Percentiles rank a stretch among this genome's conserved stretches.
Conservation (phyloP, 2,113 vertebrate genomes). For the Seriola quinqueradiata region DNA sequence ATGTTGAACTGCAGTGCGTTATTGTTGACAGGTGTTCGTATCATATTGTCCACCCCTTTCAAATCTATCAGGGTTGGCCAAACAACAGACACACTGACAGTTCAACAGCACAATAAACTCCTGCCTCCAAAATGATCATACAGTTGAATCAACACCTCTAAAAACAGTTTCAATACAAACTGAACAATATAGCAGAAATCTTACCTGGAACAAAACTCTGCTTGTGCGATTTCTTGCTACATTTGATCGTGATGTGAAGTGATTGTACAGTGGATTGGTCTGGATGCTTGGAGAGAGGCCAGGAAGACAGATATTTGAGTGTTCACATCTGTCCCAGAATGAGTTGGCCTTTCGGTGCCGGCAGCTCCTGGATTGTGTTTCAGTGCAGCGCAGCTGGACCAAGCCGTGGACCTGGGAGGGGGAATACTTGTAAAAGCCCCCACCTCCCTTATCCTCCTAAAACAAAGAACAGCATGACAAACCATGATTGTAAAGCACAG, state of each 20-base stretch:
- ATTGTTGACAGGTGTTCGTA: no score
- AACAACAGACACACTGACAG: no score
- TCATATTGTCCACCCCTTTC: no score
- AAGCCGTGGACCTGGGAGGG: constrained; percentile 11
- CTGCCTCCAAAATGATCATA: background rate
- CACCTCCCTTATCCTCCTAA: background rate
- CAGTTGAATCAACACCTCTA: no score
- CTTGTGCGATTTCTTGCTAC: background rate
- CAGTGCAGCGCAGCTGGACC: constrained; percentile 74
- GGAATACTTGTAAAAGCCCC: constrained; percentile 51
- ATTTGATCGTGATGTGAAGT: constrained; percentile 6
- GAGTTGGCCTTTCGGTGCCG: constrained; percentile 40
- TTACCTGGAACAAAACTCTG: background rate
- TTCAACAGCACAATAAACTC: background rate
- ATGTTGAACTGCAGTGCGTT: no score
- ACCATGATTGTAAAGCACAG: background rate
- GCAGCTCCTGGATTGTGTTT: constrained; percentile 65
- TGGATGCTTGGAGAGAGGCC: constrained; percentile 43
- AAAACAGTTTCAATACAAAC: no score
- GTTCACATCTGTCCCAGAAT: constrained; percentile 63
- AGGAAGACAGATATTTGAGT: constrained; percentile 58
- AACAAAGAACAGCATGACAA: constrained; percentile 46
- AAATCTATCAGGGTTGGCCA: no score
- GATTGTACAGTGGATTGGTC: constrained; percentile 56
- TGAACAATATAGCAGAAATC: background rate